Base-by-base conservation (phyloP, 2,113 vertebrate species). In the Nothoprocta pentlandii region DNA sequence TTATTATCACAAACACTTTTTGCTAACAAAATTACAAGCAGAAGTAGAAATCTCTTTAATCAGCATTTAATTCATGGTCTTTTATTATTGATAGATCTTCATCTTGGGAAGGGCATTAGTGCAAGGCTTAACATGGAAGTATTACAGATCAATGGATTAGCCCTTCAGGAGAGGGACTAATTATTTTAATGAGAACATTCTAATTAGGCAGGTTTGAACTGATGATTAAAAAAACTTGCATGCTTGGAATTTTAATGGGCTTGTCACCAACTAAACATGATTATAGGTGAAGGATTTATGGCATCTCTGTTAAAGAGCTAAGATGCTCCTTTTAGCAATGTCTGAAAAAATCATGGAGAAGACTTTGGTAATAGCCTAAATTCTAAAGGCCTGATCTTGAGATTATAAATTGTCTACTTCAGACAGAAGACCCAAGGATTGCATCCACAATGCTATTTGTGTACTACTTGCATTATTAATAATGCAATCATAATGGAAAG, bases 161-260 rank as follows among this genome's bases (percentile, higher is more conserved):
- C 14, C 66, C 67, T 92, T 96, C 89, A 90, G 83, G 80, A 96
- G 63, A 80, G 36, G 14, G 42, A 83, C 75, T 95, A 95, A 95
- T 97, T 92, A 95, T 93, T 95, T 95, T 94, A 95, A 97, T 94
- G 74, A 95, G 73, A 89, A 89, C 46, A 88, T 90, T 89, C 68
- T 93, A 95, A 97, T 95, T 97, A 95, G 25, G 51, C 62, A 93
- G 68, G 75, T 90, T 94, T 93, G 77, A 93, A 86, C 20, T 79
- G 68, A 76, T 90, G 79, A 95, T 86, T 91, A 92, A 91, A 85
- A 53, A 83, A 91, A 90, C 30, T 82, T 85, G 20, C 67, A 91
- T 3, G 14, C 10, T 75, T 80, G 47, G 83, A 95, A 95, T 96
- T 94, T 86, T 92, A 93, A 93, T 21, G 10, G 6, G 2, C 7